These are phyloP conservation scores for Bryconaethiops microstoma DNA, from an alignment of 2,797 vertebrate genomes.

Conservation along the genomic window DNA sequence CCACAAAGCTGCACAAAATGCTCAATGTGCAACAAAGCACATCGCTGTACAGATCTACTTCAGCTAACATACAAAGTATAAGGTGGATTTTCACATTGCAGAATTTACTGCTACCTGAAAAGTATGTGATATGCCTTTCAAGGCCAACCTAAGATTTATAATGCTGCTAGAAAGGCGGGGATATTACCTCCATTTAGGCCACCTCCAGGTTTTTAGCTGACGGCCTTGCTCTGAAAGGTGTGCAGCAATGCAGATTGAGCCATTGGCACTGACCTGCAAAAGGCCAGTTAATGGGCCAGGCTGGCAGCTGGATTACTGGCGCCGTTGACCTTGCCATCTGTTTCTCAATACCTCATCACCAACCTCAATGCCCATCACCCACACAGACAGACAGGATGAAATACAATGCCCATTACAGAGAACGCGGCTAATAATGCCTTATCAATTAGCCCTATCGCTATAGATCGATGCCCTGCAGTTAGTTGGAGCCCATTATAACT, in stretches of 20 bases:
- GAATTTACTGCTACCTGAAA: not conserved
- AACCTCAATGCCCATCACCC: conserved; percentile 63
- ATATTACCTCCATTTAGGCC: not conserved
- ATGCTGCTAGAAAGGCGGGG: not conserved
- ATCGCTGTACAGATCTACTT: not conserved
- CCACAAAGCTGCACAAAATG: too few species aligned
- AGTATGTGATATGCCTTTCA: not conserved
- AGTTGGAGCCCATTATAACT: conserved; percentile 73
- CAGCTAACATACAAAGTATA: not conserved
- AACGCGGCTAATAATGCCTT: conserved; percentile 80
- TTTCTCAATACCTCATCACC: conserved; percentile 68
- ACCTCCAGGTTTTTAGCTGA: not conserved
- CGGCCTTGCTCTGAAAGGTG: conserved; percentile 13
- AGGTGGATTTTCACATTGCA: not conserved
- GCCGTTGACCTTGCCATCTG: conserved; percentile 83
- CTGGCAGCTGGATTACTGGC: conserved; percentile 75
- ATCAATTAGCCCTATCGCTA: conserved; percentile 82
- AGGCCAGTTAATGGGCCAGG: conserved; percentile 67
- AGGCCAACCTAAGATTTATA: conserved; percentile 9
- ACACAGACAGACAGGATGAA: conserved; percentile 76
- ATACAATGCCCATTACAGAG: conserved; percentile 79
- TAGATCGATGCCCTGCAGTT: conserved; percentile 83
- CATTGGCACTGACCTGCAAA: conserved; percentile 61
- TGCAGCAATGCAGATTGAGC: conserved; percentile 11
- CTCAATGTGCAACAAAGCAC: too few species aligned